phyloP scores from a whole-genome alignment of 2,113 vertebrate genomes.

The Hypomesus transpacificus region DNA sequence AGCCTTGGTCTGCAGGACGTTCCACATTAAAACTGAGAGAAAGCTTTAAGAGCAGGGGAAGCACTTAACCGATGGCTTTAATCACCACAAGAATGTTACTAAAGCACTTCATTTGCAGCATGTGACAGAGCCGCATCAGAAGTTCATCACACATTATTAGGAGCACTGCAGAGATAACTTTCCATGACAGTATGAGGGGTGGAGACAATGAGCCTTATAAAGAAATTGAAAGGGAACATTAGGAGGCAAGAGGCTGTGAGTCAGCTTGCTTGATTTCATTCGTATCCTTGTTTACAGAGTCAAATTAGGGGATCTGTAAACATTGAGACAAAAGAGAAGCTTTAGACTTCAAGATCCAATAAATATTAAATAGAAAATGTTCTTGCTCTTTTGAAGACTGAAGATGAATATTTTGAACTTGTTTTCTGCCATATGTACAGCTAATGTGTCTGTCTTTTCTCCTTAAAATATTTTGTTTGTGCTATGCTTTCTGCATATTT shows the following conservation, averaged over 20 bases:
- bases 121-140: conserved; percentile 43
- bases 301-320: conserved; percentile 16
- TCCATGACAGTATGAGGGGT: conserved; percentile 46
- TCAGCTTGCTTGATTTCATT: not conserved
- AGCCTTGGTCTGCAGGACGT: conserved; percentile 54
- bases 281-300: not conserved
- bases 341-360: too few species aligned
- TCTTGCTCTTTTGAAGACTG: too few species aligned
- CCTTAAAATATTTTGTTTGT: too few species aligned
- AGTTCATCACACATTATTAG: conserved; percentile 68
- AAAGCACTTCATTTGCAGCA: conserved; percentile 28
- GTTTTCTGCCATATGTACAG: not conserved
- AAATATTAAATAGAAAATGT: too few species aligned
- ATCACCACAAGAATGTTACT: conserved; percentile 15
- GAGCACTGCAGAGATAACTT: conserved; percentile 51
- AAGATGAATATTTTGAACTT: not conserved
- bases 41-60: conserved; percentile 31
- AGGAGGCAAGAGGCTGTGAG: not conserved
- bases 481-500: too few species aligned
- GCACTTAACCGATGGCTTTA: conserved; percentile 39
- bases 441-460: too few species aligned
- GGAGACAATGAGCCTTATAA: conserved; percentile 52
- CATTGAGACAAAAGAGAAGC: not conserved
- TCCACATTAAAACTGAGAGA: conserved; percentile 26
- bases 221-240: not conserved